These are phyloP conservation scores for Caenorhabditis sp. DNA, from an alignment of 2,888 invertebrate genomes.

Conservation along the genomic window DNA sequence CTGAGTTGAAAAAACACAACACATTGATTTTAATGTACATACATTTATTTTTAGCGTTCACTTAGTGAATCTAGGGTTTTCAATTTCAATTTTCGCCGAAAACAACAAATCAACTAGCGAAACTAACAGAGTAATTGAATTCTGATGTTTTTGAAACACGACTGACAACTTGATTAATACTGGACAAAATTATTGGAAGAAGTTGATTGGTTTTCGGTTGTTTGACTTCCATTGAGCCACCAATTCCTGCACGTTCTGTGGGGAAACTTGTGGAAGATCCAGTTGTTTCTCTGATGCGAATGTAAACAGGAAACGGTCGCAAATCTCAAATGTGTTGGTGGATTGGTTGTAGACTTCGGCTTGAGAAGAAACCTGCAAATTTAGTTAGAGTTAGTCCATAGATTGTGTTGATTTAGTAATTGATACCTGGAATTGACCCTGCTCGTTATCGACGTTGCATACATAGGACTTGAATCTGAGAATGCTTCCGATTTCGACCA, in stretches of 20 bases:
- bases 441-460: conserved; percentile 36
- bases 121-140: background rate
- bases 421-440: conserved; percentile 46
- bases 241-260: conserved; percentile 54
- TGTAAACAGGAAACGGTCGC: conserved; percentile 54
- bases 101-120: conserved; percentile 14
- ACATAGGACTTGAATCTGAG: conserved; percentile 50
- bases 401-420: background rate
- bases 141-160: background rate
- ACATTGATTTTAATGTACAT: background rate
- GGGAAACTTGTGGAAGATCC: conserved; percentile 51
- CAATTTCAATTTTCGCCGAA: conserved; percentile 14
- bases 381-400: background rate
- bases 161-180: background rate
- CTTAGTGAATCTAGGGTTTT: background rate
- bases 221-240: conserved; percentile 52
- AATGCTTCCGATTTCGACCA: conserved; percentile 56
- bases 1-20: too few relatives aligned
- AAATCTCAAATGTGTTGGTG: conserved; percentile 43
- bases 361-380: conserved; percentile 50
- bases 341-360: conserved; percentile 47
- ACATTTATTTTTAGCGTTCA: background rate
- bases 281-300: conserved; percentile 39
- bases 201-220: background rate
- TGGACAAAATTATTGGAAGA: background rate